Evolutionary conservation across 2,113 vertebrate species (phyloP), one percentile per base, ranked within the genome.

Genomic region (Chaenogobius annularis): DNA sequence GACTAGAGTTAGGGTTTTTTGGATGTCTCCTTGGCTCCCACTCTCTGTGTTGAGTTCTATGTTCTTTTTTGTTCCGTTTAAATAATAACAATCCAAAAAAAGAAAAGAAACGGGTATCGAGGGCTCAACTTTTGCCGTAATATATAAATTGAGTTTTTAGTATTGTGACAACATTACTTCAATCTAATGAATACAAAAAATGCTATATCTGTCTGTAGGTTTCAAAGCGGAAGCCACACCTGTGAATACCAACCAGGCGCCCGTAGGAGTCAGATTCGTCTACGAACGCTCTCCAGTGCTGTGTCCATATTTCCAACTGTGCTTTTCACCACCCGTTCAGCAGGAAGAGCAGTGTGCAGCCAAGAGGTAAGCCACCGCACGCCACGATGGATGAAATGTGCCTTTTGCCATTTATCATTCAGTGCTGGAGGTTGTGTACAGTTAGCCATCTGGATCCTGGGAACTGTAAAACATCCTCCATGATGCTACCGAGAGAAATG

Each of bases 381-480:
- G 26, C 26, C 26, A 31, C 87, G 75, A 89, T 89, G 86, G 88
- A 92, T 91, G 90, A 87, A 90, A 90, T 82, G 87, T 46, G 84
- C 84, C 88, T 56, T 88, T 85, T 79, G 81, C 90, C 89, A 91
- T 93, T 93, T 87, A 92, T 93, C 92, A 92, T 89, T 88, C 89
- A 83, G 87, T 52, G 92, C 92, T 86, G 90, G 91, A 87, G 92
- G 92, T 93, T 78, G 85, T 86, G 90, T 88, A 91, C 92, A 92
- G 90, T 92, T 91, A 90, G 92, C 90, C 88, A 87, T 89, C 87
- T 90, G 86, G 90, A 89, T 93, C 87, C 82, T 37, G 81, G 85
- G 87, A 90, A 90, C 87, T 89, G 90, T 92, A 91, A 91, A 93
- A 89, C 89, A 91, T 84, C 88, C 81, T 88, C 83, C 81, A 85